phyloP scores from a whole-genome alignment of 2,797 vertebrate species.

The Poeciliopsis gracilis region DNA sequence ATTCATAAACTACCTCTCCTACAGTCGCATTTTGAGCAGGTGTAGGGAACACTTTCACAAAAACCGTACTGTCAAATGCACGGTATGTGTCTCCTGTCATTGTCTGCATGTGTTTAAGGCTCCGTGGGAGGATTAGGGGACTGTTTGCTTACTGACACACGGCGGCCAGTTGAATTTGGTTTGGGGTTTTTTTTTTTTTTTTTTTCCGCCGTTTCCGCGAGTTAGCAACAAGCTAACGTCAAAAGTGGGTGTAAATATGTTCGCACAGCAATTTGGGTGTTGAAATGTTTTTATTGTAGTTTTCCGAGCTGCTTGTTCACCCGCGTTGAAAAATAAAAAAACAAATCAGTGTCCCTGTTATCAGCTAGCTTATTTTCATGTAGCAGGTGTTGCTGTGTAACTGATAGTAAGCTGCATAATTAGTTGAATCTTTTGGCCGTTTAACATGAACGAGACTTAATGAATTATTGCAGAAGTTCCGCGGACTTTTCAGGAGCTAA shows the following conservation, averaged over 20 bases:
- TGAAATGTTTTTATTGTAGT: background rate
- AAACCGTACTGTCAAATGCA: rapidly evolving
- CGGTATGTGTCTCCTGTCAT: background rate
- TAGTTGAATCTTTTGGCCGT: background rate
- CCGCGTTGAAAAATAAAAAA: background rate
- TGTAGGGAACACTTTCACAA: constrained; percentile 17
- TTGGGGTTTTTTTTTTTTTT: background rate
- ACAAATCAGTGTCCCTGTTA: background rate
- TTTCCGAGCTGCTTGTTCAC: background rate
- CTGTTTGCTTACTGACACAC: constrained; percentile 40
- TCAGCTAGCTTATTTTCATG: constrained; percentile 34
- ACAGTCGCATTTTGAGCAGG: constrained; percentile 46
- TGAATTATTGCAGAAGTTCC: background rate
- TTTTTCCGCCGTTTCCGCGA: constrained; percentile 68
- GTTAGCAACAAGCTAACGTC: constrained; percentile 52
- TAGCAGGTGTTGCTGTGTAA: constrained; percentile 3
- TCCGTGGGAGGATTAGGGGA: constrained; percentile 35
- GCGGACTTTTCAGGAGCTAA: background rate
- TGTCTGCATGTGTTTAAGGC: constrained; percentile 1
- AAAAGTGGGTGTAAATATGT: background rate
- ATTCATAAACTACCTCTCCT: constrained; percentile 20
- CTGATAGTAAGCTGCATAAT: background rate
- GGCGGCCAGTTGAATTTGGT: constrained; percentile 37
- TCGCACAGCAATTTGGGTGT: constrained; percentile 27
- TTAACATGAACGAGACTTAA: background rate